Conservation (phyloP, 1,140 invertebrate species). For the Cyrtorhinus lividipennis region DNA sequence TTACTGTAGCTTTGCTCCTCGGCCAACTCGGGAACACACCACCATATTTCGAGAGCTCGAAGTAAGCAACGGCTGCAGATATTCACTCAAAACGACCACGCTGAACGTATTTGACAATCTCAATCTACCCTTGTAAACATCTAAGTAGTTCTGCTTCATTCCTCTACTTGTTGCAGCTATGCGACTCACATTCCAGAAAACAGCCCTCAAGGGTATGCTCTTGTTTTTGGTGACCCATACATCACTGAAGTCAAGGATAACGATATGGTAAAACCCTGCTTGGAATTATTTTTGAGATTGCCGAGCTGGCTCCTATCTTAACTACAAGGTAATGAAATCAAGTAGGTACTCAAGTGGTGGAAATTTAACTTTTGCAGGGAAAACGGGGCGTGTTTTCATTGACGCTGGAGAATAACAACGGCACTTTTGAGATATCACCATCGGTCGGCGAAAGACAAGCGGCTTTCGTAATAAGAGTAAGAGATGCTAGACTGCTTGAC, state of each 20-base stretch:
- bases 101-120: too few species aligned
- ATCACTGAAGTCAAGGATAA: conserved; percentile 56
- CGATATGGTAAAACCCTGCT: conserved; percentile 46
- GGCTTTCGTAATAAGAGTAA: conserved; percentile 65
- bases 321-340: too few species aligned
- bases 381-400: conserved; percentile 73
- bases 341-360: too few species aligned
- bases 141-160: too few species aligned
- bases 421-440: conserved; percentile 76
- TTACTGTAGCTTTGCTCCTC: conserved; percentile 60
- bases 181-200: conserved; percentile 65
- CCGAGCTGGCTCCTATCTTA: not conserved
- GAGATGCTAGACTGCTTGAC: conserved; percentile 65
- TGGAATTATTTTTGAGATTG: too few species aligned
- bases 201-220: conserved; percentile 55
- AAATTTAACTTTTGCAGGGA: conserved; percentile 35
- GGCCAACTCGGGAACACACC: conserved; percentile 56
- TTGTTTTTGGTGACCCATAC: conserved; percentile 54
- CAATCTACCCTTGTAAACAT: too few species aligned
- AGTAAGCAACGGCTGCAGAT: conserved; percentile 37
- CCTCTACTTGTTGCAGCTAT: conserved; percentile 46
- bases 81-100: too few species aligned
- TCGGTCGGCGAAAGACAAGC: conserved; percentile 67
- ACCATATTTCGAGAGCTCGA: conserved; percentile 61
- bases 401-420: conserved; percentile 61